Conservation (phyloP, 1,140 invertebrate genomes). For the Artemia franciscana region DNA sequence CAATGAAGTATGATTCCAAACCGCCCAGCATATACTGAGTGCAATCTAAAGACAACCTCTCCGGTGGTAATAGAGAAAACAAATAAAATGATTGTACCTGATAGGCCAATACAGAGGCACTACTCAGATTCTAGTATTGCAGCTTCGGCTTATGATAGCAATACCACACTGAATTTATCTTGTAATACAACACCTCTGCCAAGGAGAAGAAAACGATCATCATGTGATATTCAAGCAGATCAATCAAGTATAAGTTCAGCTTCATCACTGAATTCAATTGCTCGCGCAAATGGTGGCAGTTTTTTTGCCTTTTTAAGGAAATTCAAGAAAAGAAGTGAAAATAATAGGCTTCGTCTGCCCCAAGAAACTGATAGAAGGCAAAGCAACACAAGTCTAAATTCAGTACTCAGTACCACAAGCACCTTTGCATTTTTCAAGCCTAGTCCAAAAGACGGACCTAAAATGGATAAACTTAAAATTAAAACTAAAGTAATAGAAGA, state of each 20-base stretch:
- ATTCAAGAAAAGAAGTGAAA: not conserved
- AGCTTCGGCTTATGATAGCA: not conserved
- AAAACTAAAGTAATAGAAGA: too few species aligned
- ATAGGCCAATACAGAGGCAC: not conserved
- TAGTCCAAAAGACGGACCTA: too few species aligned
- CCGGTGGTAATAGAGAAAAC: not conserved
- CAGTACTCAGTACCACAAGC: not conserved
- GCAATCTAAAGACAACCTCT: not conserved
- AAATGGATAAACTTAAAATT: too few species aligned
- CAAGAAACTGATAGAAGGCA: not conserved
- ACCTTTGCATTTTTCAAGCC: not conserved
- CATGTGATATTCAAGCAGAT: not conserved
- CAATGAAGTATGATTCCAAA: too few species aligned
- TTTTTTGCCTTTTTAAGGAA: not conserved
- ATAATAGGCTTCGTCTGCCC: not conserved
- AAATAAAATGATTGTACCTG: not conserved
- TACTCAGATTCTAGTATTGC: not conserved
- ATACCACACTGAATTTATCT: not conserved
- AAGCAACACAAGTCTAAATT: not conserved
- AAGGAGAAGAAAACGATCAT: not conserved
- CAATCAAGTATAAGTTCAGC: not conserved
- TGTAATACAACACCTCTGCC: not conserved
- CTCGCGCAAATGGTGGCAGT: not conserved
- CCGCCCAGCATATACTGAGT: too few species aligned
- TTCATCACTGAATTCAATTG: not conserved